Base-by-base conservation (phyloP, 2,888 invertebrate genomes). In the Pyrrhosoma nymphula region DNA sequence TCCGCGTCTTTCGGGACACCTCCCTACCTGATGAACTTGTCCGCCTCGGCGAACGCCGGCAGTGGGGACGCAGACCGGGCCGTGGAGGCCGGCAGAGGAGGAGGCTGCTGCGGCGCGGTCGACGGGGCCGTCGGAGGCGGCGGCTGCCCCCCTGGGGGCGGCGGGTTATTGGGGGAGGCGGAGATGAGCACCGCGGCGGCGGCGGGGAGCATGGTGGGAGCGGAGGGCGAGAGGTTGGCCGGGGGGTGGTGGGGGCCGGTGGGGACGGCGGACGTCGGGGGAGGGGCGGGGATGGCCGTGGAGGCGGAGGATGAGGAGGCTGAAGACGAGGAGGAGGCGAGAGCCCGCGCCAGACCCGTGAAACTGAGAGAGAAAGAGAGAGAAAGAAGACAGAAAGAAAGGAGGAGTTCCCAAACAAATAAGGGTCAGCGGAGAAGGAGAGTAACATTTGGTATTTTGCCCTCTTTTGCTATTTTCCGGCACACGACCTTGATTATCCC, bases 291-390 rank as follows among this genome's bases (percentile, higher is more conserved):
- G 91, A 91, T 39, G 91, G 91, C 63, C 35, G 91, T 63, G 91
- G 91, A 60, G 56, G 63, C 39, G 63, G 91, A 93, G 93, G 75
- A 55, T n/a, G 95, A 95, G 95, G 88, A 95, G 88, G 95, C 95
- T 39, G 95, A 95, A 56, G 95, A 95, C 30, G 95, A 95, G 89
- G 88, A 63, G 63, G 95, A 69, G 69, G 95, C 95, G 69, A 95
- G 95, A n/a, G 95, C 95, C 47, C 95, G 95, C 88, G 95, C 95
- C 95, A 95, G 95, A 88, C 95, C 95, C 88, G 88, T 89, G 95
- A 95, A 89, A 90, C 95, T 95, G 95, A 95, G 90, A 60, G 89
- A 90, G n/a, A 56, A 30, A 90, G 90, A 90, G 90, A 89, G 88
- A 95, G 88, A 95, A 30, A 95, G 75, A 90, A 93, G 93, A 93